These are phyloP conservation scores for Australoheros scitulus DNA, from an alignment of 2,113 vertebrate genomes.

Conservation along the genomic window DNA sequence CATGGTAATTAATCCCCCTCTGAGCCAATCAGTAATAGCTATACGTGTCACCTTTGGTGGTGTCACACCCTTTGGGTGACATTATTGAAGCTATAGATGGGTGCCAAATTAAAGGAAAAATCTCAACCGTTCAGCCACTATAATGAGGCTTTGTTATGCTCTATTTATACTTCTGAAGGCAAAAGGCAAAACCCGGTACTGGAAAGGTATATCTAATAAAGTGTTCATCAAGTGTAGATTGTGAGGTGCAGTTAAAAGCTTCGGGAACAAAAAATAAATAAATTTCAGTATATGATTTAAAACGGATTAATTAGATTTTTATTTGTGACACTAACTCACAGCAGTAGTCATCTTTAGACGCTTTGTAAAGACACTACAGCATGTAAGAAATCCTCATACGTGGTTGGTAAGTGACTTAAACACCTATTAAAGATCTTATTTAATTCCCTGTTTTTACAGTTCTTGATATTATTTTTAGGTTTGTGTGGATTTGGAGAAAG, in stretches of 20 bases:
- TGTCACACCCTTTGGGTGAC: too few relatives aligned
- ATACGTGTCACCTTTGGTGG: not conserved
- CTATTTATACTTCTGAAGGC: not conserved
- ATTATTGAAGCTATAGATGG: too few relatives aligned
- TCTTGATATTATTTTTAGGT: not conserved
- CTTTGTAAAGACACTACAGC: not conserved
- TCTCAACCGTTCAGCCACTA: not conserved
- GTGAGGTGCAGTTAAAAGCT: too few relatives aligned
- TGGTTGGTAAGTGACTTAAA: not conserved
- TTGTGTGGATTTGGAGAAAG: not conserved
- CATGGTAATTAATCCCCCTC: slow-evolving; percentile 18
- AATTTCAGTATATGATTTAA: not conserved
- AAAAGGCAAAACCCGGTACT: too few relatives aligned
- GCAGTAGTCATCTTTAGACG: not conserved
- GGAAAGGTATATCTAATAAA: too few relatives aligned
- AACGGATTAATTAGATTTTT: not conserved
- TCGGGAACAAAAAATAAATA: too few relatives aligned
- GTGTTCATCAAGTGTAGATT: too few relatives aligned
- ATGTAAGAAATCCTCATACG: accelerated
- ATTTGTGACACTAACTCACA: not conserved
- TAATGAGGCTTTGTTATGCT: not conserved
- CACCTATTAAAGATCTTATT: not conserved
- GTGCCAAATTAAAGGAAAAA: not conserved
- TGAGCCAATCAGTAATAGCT: slow-evolving; percentile 16
- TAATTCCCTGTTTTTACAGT: not conserved